Percentiles rank a stretch among this genome's conserved stretches.
Evolutionary conservation across 2,113 vertebrate species (phyloP).

Genomic region (Muntiacus reevesi): DNA sequence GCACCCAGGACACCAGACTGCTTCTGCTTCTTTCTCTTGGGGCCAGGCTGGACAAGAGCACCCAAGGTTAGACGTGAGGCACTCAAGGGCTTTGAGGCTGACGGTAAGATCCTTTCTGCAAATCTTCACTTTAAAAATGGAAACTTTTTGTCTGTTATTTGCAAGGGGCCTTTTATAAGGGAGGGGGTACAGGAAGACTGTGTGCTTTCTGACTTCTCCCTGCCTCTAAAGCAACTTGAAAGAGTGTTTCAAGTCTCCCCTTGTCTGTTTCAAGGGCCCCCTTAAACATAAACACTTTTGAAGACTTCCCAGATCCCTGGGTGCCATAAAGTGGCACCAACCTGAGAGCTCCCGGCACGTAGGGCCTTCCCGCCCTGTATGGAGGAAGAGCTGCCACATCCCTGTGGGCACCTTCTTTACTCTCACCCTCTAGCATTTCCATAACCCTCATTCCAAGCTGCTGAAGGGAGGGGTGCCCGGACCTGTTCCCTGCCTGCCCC

Average conservation of each 20-base stretch:
- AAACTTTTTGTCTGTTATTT: neutral
- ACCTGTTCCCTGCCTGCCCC: neutral
- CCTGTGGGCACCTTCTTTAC: neutral
- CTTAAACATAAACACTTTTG: neutral
- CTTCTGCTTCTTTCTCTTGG: neutral
- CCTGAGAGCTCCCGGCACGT: neutral
- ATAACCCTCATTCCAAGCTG: neutral
- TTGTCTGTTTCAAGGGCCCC: neutral
- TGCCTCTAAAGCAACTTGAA: neutral
- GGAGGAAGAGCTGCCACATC: rapidly evolving
- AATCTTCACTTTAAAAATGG: neutral
- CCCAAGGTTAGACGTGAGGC: neutral
- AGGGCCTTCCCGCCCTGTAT: neutral
- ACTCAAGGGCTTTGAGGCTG: neutral
- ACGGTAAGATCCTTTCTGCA: neutral
- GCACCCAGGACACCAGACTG: neutral
- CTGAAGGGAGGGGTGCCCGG: rapidly evolving
- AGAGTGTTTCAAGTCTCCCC: neutral
- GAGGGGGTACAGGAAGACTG: neutral
- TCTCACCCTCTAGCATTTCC: neutral
- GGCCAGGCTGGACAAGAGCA: too few relatives aligned
- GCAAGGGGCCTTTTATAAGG: neutral
- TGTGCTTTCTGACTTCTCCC: neutral
- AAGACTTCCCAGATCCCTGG: neutral
- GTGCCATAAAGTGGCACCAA: rapidly evolving